Base-by-base conservation (phyloP, 2,797 vertebrate genomes). In the Xenops minutus region DNA sequence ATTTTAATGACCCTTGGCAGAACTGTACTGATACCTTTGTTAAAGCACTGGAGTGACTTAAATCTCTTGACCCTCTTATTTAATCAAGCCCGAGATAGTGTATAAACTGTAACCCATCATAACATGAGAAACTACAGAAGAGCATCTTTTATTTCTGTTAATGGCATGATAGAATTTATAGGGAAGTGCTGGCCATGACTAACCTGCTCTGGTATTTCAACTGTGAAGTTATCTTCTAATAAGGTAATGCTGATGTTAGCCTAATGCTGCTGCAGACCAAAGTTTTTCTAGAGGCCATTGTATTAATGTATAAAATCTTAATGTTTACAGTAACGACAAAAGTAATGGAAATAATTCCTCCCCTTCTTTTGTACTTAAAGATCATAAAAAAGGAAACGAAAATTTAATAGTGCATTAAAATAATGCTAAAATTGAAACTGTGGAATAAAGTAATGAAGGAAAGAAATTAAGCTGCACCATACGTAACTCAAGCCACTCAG, bases 341-440 rank as follows among this genome's bases (percentile, higher is more conserved):
- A 95, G 44, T 87, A 95, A 71, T 56, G 69, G 36, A 94, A 96
- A 92, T 95, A 44, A 20, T 85, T 71, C 2, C 24, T 26, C 58
- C 36, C 26, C 78, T 88, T 73, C 22, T 77, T 90, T 95, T 95
- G 75, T 76, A 59, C 34, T 96, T 83, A 66, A 39, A 44, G 88
- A 52, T 63, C 44, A 61, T 80, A 95, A 88, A 93, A 88, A 96
- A 89, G 85, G 77, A 96, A 97, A 97, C 96, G 83, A 96, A 96
- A 96, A 96, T 95, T 89, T 92, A 96, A 89, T 86, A 87, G 51
- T 85, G 29, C 43, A 93, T 96, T 97, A 96, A 97, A 96, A 96
- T 94, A 94, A 88, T 93, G 81, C 86, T 90, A 84, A 96, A 94
- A 87, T 94, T 55, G 86, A 93, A 84, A 55, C 89, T 75, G 34